Evolutionary conservation across 2,888 invertebrate species (phyloP), one percentile per base, ranked within the genome.

Genomic region (Athalia circularis): DNA sequence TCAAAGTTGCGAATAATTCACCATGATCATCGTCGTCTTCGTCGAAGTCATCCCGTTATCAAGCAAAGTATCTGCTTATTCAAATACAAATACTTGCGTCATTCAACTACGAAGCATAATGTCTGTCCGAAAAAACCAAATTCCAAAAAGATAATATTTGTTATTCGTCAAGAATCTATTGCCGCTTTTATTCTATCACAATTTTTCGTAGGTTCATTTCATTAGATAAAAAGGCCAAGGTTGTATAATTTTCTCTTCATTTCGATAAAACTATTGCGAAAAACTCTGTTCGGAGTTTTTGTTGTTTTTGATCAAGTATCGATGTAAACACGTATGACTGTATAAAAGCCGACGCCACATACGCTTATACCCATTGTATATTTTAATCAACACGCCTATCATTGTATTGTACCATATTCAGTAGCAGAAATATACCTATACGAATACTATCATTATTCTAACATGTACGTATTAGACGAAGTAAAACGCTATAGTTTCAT

Each of bases 381-480:
- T 29, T 54, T 70, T 54, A 57, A n/a, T 13, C n/a, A 70, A 70
- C 57, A 70, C 70, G 54, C 29, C 29, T 29, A 29, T 11, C 7
- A 70, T 54, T 64, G 64, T 43, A 77, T 54, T 77, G 77, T 77
- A 77, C 57, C 77, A 77, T 77, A 77, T 65, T 65, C 65, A 77
- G 52, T 57, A 62, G 62, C 62, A 72, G 64, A 64, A 54, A 77
- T 4, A 47, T 52, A 54, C 9, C 59, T 4, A 47, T 52, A 54
- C 9, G 61, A 52, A 47, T 64, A 67, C n/a, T 54, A 72, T 68
- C n/a, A 43, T 29, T 77, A 77, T 77, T 77, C 57, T 77, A 62
- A n/a, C 43, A 59, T 43, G 47, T 64, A 64, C 43, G 29, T 54
- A 8, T 45, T 65, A 68, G 67, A 77, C 13, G 59, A 68, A 77